These are phyloP conservation scores for Oligia strigilis DNA, from an alignment of 2,888 invertebrate species.

Conservation along the genomic window DNA sequence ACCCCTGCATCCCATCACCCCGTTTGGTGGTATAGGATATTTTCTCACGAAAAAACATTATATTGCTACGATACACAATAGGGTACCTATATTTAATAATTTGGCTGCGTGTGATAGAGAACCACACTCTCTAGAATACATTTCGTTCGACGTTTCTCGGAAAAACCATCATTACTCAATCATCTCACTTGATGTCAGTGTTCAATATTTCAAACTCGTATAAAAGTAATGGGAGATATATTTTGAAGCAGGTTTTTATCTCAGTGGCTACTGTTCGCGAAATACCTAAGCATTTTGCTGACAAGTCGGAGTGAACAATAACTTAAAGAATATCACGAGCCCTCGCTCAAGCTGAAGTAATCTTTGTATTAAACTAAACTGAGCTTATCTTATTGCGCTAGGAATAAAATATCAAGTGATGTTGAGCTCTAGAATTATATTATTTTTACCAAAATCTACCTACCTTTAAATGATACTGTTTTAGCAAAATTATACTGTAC, in stretches of 20 bases:
- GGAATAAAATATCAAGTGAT: constrained; percentile 23
- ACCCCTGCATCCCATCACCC: no score
- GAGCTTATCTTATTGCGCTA: constrained; percentile 19
- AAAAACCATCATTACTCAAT: constrained; percentile 9
- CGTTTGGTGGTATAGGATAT: no score
- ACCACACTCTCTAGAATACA: neutral
- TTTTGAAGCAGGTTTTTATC: constrained; percentile 1
- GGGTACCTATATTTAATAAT: neutral
- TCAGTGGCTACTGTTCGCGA: neutral
- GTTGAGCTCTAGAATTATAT: neutral
- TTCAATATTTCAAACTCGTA: constrained; percentile 18
- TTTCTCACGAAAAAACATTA: neutral
- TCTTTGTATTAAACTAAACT: constrained; percentile 28
- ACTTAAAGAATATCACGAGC: constrained; percentile 10
- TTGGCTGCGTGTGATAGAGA: neutral
- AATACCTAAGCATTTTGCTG: constrained; percentile 32
- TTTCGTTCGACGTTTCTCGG: neutral
- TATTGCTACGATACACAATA: neutral
- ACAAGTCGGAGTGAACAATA: constrained; percentile 24
- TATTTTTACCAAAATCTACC: neutral
- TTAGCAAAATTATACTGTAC: neutral
- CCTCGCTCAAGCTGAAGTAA: constrained; percentile 27
- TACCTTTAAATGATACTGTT: neutral
- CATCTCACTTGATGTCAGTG: constrained; percentile 9
- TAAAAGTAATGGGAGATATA: constrained; percentile 1